phyloP scores from a whole-genome alignment of 37 sponge, comb jelly and placozoan species.

The Cladorhizidae sp. region DNA sequence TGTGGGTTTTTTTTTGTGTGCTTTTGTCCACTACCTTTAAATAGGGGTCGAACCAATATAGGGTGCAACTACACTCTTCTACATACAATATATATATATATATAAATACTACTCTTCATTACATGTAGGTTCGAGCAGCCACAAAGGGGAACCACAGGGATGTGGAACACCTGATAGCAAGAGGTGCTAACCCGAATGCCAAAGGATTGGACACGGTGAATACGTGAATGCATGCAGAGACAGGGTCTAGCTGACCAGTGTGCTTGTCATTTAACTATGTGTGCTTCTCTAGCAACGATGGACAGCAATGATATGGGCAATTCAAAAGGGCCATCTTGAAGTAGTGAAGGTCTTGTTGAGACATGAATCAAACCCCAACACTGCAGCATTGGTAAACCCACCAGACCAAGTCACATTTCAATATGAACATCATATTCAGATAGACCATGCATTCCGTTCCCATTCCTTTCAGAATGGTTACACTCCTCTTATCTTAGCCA shows the following conservation, averaged over 20 bases:
- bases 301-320: slow-evolving; percentile 3
- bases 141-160: neutral
- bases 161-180: neutral
- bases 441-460: too few species aligned
- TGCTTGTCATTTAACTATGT: too few species aligned
- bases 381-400: neutral
- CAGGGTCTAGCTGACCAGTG: too few species aligned
- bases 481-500: slow-evolving; percentile 3
- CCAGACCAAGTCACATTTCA: too few species aligned
- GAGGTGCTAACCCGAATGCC: slow-evolving; percentile 1
- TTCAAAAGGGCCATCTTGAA: neutral
- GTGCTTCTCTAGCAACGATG: neutral
- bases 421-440: too few species aligned
- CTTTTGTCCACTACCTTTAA: too few species aligned
- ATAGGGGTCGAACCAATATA: too few species aligned
- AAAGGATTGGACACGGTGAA: neutral
- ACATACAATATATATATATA: neutral
- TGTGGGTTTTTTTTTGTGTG: too few species aligned
- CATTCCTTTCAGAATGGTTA: slow-evolving; percentile 1
- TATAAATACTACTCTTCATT: too few species aligned
- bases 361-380: neutral
- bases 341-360: slow-evolving; percentile 6
- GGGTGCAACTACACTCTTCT: too few species aligned
- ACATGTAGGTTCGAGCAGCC: neutral
- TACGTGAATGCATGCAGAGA: neutral